Conservation (phyloP, 2,113 vertebrate genomes). For the Dromaius novaehollandiae region DNA sequence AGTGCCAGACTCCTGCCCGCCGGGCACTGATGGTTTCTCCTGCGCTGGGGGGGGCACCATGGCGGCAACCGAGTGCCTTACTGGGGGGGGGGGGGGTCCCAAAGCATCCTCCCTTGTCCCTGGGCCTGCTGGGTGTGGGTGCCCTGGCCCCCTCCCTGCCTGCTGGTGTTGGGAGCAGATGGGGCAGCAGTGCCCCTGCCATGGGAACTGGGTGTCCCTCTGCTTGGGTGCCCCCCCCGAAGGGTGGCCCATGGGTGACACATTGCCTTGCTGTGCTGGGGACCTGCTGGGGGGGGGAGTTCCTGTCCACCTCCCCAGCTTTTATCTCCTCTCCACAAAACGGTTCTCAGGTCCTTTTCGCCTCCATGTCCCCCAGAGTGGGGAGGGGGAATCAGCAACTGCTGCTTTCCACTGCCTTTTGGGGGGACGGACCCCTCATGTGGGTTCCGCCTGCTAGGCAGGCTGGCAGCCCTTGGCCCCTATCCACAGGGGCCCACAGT, state of each 20-base stretch:
- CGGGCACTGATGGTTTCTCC: neutral
- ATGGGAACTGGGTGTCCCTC: neutral
- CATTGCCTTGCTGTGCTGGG: neutral
- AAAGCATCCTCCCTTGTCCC: neutral
- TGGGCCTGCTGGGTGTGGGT: rapidly evolving
- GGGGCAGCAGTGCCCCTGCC: neutral
- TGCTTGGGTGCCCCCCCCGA: neutral
- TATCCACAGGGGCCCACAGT: neutral
- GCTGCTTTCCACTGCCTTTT: constrained; percentile 58
- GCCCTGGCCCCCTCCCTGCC: neutral
- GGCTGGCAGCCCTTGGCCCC: neutral
- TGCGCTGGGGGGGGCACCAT: neutral
- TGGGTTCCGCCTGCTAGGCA: neutral
- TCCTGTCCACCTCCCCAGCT: neutral
- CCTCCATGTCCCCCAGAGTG: rapidly evolving
- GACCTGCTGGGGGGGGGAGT: neutral
- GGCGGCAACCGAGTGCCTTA: neutral
- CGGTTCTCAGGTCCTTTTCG: constrained; percentile 60
- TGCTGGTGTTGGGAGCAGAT: neutral
- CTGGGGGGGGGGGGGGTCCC: neutral
- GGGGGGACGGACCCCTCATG: neutral
- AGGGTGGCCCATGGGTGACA: neutral
- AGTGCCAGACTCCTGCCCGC: neutral
- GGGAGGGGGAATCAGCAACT: neutral
- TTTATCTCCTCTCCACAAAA: neutral